Conservation (phyloP, 2,888 invertebrate species). For the Plemyria rubiginata region DNA sequence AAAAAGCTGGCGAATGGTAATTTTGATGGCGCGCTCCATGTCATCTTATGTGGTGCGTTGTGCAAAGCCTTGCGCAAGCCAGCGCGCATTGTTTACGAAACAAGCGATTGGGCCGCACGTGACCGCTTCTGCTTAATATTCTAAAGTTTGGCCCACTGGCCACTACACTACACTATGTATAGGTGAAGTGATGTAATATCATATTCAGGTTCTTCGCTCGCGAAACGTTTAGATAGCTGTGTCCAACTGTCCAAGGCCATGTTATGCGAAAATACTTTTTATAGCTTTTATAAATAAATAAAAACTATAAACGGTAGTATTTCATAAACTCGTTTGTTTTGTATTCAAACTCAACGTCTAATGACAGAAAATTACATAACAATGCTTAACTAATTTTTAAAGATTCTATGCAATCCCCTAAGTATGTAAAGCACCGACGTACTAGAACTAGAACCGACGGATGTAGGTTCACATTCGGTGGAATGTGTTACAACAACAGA, state of each 20-base stretch:
- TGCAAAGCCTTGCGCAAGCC: slow-evolving; percentile 29
- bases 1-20: slow-evolving; percentile 12
- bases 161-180: no score
- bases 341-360: background rate
- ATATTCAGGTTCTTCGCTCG: background rate
- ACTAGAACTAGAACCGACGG: background rate
- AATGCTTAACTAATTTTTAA: background rate
- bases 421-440: background rate
- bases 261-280: background rate
- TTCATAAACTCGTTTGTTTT: background rate
- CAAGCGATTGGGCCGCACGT: slow-evolving; percentile 23
- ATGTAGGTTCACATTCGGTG: slow-evolving; percentile 1
- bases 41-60: slow-evolving; percentile 22
- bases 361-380: background rate
- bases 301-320: background rate
- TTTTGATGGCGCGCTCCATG: slow-evolving; percentile 22
- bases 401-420: background rate
- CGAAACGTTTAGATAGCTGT: background rate
- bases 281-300: no score
- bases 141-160: slow-evolving; percentile 8
- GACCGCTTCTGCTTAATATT: slow-evolving; percentile 5
- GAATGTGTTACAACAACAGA: slow-evolving; percentile 7
- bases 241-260: slow-evolving; percentile 2
- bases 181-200: background rate
- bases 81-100: slow-evolving; percentile 37